Evolutionary conservation across 2,888 invertebrate species (phyloP).

Genomic region (Podabrus alpinus): DNA sequence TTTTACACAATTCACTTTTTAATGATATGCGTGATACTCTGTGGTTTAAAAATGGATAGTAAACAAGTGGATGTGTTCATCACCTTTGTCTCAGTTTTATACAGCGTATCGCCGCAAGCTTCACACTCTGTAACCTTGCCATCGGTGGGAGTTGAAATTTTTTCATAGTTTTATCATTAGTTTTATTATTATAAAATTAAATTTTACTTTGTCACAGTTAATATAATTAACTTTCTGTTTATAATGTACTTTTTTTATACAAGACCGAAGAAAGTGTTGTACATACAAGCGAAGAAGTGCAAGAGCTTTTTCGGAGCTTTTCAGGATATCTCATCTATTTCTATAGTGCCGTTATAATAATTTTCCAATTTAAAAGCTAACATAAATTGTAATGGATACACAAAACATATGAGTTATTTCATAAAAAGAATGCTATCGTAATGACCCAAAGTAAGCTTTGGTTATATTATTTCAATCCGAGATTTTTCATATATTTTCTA

Average conservation of each 20-base stretch:
- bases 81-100: constrained; percentile 34
- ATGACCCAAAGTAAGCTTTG: background rate
- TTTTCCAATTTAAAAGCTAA: background rate
- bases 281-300: background rate
- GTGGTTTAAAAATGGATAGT: constrained; percentile 18
- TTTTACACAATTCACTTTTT: background rate
- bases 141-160: constrained; percentile 27
- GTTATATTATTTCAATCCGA: background rate
- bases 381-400: background rate
- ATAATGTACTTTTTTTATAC: background rate
- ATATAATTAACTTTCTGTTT: background rate
- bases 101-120: constrained; percentile 32
- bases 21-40: background rate
- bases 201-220: background rate
- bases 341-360: background rate
- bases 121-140: constrained; percentile 34
- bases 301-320: background rate
- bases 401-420: background rate
- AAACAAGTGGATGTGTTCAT: constrained; percentile 33
- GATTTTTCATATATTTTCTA: background rate
- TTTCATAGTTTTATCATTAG: constrained; percentile 17
- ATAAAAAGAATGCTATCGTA: background rate
- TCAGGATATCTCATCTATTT: background rate
- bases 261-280: background rate
- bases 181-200: background rate